Percentiles rank a stretch among this genome's conserved stretches.
These are phyloP conservation scores for Steinernema feltiae DNA, from an alignment of 1,140 invertebrate species.

Conservation along the genomic window DNA sequence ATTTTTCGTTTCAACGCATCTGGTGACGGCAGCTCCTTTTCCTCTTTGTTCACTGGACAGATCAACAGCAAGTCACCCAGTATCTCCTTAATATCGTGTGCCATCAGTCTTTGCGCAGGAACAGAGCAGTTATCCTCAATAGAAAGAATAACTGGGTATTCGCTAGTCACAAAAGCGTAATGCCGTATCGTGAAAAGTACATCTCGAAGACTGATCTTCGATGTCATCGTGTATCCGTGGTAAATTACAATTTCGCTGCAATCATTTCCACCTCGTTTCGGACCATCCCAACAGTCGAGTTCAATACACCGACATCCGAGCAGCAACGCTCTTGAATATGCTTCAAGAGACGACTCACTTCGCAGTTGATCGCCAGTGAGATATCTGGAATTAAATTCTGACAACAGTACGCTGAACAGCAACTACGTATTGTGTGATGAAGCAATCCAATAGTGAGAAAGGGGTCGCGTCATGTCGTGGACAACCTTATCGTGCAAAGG, in stretches of 20 bases:
- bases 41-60: slow-evolving; percentile 62
- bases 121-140: slow-evolving; percentile 97
- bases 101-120: slow-evolving; percentile 91
- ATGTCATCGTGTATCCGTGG: slow-evolving; percentile 92
- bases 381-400: slow-evolving; percentile 66
- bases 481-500: slow-evolving; percentile 65
- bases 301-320: slow-evolving; percentile 57
- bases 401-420: background rate
- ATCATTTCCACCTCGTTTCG: slow-evolving; percentile 40
- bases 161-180: slow-evolving; percentile 84
- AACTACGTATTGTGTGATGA: slow-evolving; percentile 92
- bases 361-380: slow-evolving; percentile 93
- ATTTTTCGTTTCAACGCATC: slow-evolving; percentile 65
- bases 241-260: slow-evolving; percentile 67
- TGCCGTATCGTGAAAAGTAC: slow-evolving; percentile 90
- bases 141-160: slow-evolving; percentile 86
- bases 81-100: slow-evolving; percentile 76
- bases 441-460: slow-evolving; percentile 95
- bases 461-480: slow-evolving; percentile 85
- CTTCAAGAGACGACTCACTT: slow-evolving; percentile 89
- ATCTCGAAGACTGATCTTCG: slow-evolving; percentile 89
- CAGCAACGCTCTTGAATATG: slow-evolving; percentile 77
- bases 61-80: slow-evolving; percentile 68
- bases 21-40: slow-evolving; percentile 78
- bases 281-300: slow-evolving; percentile 57